Evolutionary conservation across 37 sponge, comb jelly and placozoan genomes (phyloP), one percentile per base, ranked within the genome.

Genomic region (Cliona cf. orientalis): DNA sequence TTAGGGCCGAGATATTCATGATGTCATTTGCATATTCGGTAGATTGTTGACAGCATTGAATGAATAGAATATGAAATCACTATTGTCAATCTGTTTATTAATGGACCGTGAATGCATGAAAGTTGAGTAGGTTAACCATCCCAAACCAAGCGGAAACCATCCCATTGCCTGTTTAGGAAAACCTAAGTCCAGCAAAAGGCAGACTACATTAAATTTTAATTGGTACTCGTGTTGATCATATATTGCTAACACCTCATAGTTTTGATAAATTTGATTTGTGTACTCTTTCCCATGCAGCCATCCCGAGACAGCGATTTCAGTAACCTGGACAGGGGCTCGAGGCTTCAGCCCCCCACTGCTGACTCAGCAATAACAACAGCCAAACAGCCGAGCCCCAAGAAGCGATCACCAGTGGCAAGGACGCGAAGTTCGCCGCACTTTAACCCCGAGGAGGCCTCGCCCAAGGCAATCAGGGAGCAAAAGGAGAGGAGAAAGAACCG

Each of bases 381-480:
- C 26, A 49, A 19, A 11, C 55, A 19, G 55, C 17, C 55, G 17
- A 11, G 25, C 63, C 63, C 17, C 63, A 75, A 57, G 59, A 28
- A 57, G 19, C 76, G 34, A 11, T 41, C 34, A 3, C 69, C 68
- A 35, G 53, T 33, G 9, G n/a, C 26, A 0, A 45, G 80, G 12
- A 79, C 57, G 0, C 32, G 35, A 5, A 67, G 69, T 32, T 38
- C 56, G 11, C 53, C 66, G 12, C 22, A 37, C 35, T 31, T 33
- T 0, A 61, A 75, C 61, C 76, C 60, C 34, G 35, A 66, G 68
- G 68, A 66, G 2, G 53, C 28, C 36, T 33, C 36, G 19, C 35
- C 33, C 35, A 14, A 42, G 3, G 2, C 14, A 2, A 31, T 49
- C 53, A 9, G 53, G 14, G 53, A 49, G 9, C 14, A 14, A 49